phyloP scores from a whole-genome alignment of 2,888 invertebrate species.

The Dichetophora obliterata region DNA sequence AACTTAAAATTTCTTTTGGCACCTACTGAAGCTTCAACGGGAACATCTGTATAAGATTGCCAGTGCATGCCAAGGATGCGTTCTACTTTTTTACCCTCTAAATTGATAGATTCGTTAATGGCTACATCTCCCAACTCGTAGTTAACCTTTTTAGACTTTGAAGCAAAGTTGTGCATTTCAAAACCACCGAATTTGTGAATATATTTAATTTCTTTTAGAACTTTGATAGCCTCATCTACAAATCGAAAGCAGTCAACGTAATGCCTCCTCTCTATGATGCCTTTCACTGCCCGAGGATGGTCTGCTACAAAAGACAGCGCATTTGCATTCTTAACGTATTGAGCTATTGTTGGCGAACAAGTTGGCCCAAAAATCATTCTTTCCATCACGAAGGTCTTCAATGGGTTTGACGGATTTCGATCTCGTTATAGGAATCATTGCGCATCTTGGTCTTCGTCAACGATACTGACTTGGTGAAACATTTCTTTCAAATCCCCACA shows the following conservation, averaged over 20 bases:
- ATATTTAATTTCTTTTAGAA: neutral
- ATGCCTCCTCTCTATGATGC: constrained; percentile 6
- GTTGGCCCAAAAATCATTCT: neutral
- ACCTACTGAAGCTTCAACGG: too few relatives aligned
- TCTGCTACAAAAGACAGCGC: neutral
- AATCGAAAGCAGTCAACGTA: constrained; percentile 38
- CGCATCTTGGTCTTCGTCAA: neutral
- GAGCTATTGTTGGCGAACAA: too few relatives aligned
- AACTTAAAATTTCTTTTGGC: too few relatives aligned
- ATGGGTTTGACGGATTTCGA: neutral
- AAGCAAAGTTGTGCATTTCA: neutral
- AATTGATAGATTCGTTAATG: too few relatives aligned
- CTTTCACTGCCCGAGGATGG: neutral
- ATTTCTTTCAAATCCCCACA: too few relatives aligned
- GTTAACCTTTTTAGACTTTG: neutral
- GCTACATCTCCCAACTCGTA: too few relatives aligned
- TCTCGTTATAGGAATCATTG: neutral
- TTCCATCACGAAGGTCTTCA: neutral
- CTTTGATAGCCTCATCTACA: too few relatives aligned
- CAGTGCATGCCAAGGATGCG: neutral
- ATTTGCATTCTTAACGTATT: constrained; percentile 13
- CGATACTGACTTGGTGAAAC: neutral
- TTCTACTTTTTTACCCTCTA: too few relatives aligned
- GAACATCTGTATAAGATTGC: neutral
- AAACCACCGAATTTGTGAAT: neutral